Evolutionary conservation across 2,888 invertebrate genomes (phyloP), one percentile per base, ranked within the genome.

Genomic region (Theodoxus fluviatilis): DNA sequence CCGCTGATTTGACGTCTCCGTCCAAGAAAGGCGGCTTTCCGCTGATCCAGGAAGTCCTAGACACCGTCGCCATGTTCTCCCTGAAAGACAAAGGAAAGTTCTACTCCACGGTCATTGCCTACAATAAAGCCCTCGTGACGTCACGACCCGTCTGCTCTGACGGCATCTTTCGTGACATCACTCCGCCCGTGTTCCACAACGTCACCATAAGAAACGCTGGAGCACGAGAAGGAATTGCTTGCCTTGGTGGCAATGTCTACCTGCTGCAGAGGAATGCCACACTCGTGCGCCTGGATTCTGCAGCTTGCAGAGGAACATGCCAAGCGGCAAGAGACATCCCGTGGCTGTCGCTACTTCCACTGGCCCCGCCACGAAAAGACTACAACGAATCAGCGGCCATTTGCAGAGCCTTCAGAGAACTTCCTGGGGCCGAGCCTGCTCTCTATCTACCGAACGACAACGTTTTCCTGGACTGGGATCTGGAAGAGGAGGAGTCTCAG

Each of bases 71-170:
- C n/a, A n/a, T n/a, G n/a, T n/a, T n/a, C n/a, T n/a, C n/a, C n/a
- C n/a, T n/a, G n/a, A n/a, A n/a, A n/a, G n/a, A n/a, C n/a, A n/a
- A n/a, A n/a, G n/a, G n/a, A n/a, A n/a, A n/a, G n/a, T n/a, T n/a
- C n/a, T n/a, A n/a, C n/a, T n/a, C 70, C 2, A 74, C 77, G 7
- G 71, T 79, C 7, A 73, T 81, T 18, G 81, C 81, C 4, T 74
- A 75, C 40, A 81, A 80, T 67, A 73, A 76, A 66, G 81, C 80
- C 0, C 57, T 80, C 70, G 76, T 73, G 57, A 74, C 79, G 9
- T 81, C 81, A 0, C 69, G 64, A n/a, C 73, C 73, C 4, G 78
- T 73, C 7, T 81, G 81, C 61, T 79, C 79, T 3, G 79, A 80
- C 68, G 81, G 81, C 1, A 72, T 81, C n/a, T 68, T 71, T 1